Percentiles rank a stretch among this genome's conserved stretches.
Evolutionary conservation across 2,888 invertebrate species (phyloP).

Genomic region (Epistrophe grossulariae): DNA sequence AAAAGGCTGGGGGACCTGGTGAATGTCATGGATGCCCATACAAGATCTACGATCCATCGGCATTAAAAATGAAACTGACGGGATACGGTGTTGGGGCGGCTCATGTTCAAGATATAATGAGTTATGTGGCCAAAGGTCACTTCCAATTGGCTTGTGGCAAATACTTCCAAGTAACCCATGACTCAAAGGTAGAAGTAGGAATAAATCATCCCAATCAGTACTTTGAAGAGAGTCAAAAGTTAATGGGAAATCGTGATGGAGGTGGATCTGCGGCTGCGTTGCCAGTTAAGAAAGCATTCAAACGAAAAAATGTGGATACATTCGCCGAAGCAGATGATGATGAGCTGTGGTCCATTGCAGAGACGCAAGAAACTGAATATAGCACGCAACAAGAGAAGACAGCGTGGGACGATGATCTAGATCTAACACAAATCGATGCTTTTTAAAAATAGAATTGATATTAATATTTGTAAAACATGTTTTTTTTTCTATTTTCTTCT

Average conservation of each 20-base stretch:
- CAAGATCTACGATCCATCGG: constrained; percentile 89
- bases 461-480: constrained; percentile 21
- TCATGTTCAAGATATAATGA: constrained; percentile 89
- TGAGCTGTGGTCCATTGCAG: constrained; percentile 82
- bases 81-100: constrained; percentile 87
- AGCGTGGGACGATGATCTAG: constrained; percentile 81
- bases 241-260: constrained; percentile 82
- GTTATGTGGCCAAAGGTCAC: constrained; percentile 90
- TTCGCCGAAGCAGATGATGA: constrained; percentile 82
- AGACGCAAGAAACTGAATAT: constrained; percentile 80
- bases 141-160: constrained; percentile 95
- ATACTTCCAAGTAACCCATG: constrained; percentile 91
- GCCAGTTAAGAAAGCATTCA: constrained; percentile 67
- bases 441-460: constrained; percentile 44
- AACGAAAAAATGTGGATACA: constrained; percentile 77
- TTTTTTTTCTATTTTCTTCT: constrained; percentile 5
- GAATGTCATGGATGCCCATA: constrained; percentile 98
- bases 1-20: constrained; percentile 86
- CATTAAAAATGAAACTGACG: constrained; percentile 89
- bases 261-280: constrained; percentile 66
- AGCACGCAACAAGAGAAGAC: constrained; percentile 79
- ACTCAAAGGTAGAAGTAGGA: constrained; percentile 86
- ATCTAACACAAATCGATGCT: constrained; percentile 80
- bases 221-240: constrained; percentile 91
- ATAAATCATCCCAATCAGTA: constrained; percentile 97